These are phyloP conservation scores for silkworm (Bombyx mori) DNA, from an alignment of 1,140 invertebrate species.

Conservation along the genomic window DNA sequence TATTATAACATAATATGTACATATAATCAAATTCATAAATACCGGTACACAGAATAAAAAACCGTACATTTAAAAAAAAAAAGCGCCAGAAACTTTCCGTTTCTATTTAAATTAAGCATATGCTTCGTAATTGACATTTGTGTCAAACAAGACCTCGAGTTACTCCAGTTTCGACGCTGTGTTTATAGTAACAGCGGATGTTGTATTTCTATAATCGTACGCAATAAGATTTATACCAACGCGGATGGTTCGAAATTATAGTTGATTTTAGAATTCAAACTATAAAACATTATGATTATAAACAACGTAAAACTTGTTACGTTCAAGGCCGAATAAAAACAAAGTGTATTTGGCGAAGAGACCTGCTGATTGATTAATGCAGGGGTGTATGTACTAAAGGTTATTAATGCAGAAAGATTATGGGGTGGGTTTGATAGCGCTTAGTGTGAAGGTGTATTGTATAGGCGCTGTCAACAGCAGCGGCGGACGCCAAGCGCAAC, in stretches of 20 bases:
- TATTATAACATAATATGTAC: too few relatives aligned
- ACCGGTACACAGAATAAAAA: too few relatives aligned
- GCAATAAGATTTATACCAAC: conserved; percentile 6
- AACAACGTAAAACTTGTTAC: not conserved
- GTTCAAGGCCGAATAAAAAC: not conserved
- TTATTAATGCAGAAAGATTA: conserved; percentile 22
- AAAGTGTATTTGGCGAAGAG: not conserved
- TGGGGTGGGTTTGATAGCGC: conserved; percentile 23
- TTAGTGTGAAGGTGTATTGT: conserved; percentile 45
- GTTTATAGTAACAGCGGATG: conserved; percentile 61
- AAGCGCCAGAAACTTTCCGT: too few relatives aligned
- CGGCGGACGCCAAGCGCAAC: conserved; percentile 10
- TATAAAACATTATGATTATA: not conserved
- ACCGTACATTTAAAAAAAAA: too few relatives aligned
- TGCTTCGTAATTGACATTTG: conserved; percentile 37
- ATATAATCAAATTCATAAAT: too few relatives aligned
- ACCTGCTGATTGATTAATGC: conserved; percentile 7
- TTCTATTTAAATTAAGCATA: too few relatives aligned
- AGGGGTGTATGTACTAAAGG: conserved; percentile 8
- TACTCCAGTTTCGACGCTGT: conserved; percentile 49
- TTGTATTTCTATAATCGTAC: conserved; percentile 25
- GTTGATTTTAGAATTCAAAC: too few relatives aligned
- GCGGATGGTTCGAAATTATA: not conserved
- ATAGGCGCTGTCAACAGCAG: conserved; percentile 7
- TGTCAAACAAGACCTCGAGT: conserved; percentile 43